Evolutionary conservation across 92 coral and sea anemone species (phyloP), one percentile per base, ranked within the genome.

Genomic region (Isaurus tuberculatus): DNA sequence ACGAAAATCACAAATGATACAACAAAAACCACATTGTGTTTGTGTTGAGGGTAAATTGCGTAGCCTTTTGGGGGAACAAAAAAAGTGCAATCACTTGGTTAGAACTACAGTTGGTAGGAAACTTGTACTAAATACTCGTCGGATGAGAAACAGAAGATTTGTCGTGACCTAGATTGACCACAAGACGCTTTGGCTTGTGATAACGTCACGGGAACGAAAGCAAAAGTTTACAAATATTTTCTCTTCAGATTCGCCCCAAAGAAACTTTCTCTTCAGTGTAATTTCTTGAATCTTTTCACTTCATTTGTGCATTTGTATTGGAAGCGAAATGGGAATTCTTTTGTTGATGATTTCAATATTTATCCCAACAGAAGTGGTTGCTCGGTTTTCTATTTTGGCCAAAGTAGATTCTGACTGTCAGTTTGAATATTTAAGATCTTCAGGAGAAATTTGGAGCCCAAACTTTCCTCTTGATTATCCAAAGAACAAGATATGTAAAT

Each of bases 401-500:
- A 22, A 23, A 25, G 82, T 5, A 13, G 55, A 77, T 37, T 77
- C 82, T 5, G 82, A 77, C 79, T 88, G 91, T 79, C 61, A 79
- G 40, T 79, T 63, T 36, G 64, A 31, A 9, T 61, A 23, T 79
- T 79, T 75, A 3, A 69, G 61, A 11, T 36, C 92, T 5, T 84
- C 91, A 27, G 94, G 94, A 26, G 86, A 84, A 68, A 86, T 93
- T 40, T 75, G 33, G 28, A 93, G 92, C 63, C 94, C 97, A 23
- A 83, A 70, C 87, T 93, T 81, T 63, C 92, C 97, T 15, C 40
- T 26, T 16, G 73, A 57, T 64, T 92, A 89, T 79, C 91, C 97
- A 7, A 51, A 67, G 68, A 58, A 48, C 51, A 79, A 73, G 51
- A 84, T 82, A 13, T 96, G 98, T 60, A 84, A 79, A 27, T 96